Evolutionary conservation across 2,888 invertebrate genomes (phyloP).

Genomic region (Anorthoa munda): DNA sequence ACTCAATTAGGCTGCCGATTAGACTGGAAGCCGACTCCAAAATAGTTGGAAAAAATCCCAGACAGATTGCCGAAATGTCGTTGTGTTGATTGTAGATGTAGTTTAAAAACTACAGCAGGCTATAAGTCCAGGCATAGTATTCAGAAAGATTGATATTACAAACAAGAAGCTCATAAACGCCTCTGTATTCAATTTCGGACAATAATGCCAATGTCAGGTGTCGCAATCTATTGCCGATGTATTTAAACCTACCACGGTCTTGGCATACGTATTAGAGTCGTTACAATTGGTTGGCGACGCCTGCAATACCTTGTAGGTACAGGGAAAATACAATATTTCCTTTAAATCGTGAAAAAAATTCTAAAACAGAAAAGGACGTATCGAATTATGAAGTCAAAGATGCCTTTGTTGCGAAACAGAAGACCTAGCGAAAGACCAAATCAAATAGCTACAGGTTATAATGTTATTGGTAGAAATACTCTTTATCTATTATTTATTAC

Average conservation of each 20-base stretch:
- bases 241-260: constrained; percentile 29
- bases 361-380: not conserved
- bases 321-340: constrained; percentile 22
- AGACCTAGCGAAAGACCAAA: not conserved
- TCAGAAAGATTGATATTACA: constrained; percentile 1
- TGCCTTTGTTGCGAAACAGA: not conserved
- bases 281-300: constrained; percentile 6
- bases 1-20: no score
- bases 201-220: constrained; percentile 23
- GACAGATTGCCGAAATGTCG: no score
- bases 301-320: not conserved
- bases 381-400: not conserved
- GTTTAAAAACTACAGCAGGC: not conserved
- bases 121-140: not conserved
- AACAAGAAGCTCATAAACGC: constrained; percentile 13
- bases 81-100: no score
- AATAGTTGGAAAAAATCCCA: no score
- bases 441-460: not conserved
- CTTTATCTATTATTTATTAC: no score
- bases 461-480: no score
- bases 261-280: constrained; percentile 36
- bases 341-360: constrained; percentile 9
- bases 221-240: constrained; percentile 23
- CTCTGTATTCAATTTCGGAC: constrained; percentile 25
- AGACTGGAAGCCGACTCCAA: no score